Base-by-base conservation (phyloP, 2,113 vertebrate genomes). In the Cyphomyrus plagiostoma region DNA sequence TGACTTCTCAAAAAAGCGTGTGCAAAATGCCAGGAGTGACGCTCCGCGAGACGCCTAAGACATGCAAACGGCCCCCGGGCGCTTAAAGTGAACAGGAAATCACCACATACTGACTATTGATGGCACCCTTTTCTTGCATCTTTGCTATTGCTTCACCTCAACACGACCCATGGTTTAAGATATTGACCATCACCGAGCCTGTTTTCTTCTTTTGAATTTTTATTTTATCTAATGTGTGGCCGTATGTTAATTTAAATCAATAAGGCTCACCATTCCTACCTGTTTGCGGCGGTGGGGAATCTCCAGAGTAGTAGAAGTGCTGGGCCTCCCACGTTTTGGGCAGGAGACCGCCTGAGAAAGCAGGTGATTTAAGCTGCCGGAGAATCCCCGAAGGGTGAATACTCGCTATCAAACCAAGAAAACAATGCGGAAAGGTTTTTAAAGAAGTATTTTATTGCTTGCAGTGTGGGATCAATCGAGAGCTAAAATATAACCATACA, bases 331-430 rank as follows among this genome's bases (percentile, higher is more conserved):
- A 77, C 90, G 62, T 39, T 89, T 92, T 86, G 89, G 90, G 39
- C 90, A 90, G 7, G 90, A 62, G 21, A 93, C 90, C 13, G 90
- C 87, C 23, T 80, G 89, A 39, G 91, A 91, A 83, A 90, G 53
- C 13, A 92, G 89, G 19, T 88, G 74, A 80, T 89, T 86, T 49
- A 93, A 88, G 30, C 91, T 86, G 86, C 90, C 88, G 21, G 92
- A 93, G n/a, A 94, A 52, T 66, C 93, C 92, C 53, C 92, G 90
- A 56, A 93, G 91, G 50, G 86, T 82, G 84, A 93, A 58, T 21
- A 70, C 74, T 89, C 84, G 92, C 93, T 94, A 89, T 46, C 19
- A 85, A 49, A 46, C 39, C 9, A 46, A 13, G 46, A 46, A n/a
- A 70, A 70, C n/a, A 30, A 70, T 26, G 62, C n/a, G 58, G n/a